A percentile compares a stretch with the other conserved stretches of the same genome.
Evolutionary conservation across 2,888 invertebrate genomes (phyloP).

Genomic region (Polia nebulosa): DNA sequence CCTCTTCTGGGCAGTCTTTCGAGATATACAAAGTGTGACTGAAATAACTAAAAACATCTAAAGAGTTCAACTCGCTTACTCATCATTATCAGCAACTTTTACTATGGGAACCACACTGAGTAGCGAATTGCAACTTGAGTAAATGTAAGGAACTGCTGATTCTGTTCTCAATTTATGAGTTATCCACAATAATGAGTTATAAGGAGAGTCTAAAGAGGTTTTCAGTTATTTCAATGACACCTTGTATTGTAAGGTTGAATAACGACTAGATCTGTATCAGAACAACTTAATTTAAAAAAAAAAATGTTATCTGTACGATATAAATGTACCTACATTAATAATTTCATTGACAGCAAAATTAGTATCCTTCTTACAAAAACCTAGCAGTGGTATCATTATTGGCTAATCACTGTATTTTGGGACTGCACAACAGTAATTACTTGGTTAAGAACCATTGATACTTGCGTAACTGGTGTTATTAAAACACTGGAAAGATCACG

Average conservation of each 20-base stretch:
- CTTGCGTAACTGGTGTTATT: background rate
- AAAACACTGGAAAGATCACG: background rate
- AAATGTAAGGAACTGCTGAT: background rate
- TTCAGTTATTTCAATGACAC: slow-evolving; percentile 3
- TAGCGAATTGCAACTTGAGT: background rate
- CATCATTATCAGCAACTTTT: background rate
- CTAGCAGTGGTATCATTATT: background rate
- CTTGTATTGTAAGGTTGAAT: slow-evolving; percentile 4
- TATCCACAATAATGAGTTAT: background rate
- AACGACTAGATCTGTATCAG: slow-evolving; percentile 12
- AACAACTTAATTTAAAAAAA: background rate
- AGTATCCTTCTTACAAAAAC: background rate
- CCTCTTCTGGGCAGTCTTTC: slow-evolving; percentile 69
- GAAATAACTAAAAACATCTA: background rate
- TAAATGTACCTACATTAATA: background rate
- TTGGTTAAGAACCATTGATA: background rate
- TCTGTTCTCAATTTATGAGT: background rate
- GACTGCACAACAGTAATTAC: background rate
- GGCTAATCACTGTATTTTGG: background rate
- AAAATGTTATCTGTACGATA: background rate
- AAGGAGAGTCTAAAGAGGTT: background rate
- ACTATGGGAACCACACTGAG: background rate
- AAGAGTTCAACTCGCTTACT: background rate
- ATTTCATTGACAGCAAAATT: background rate
- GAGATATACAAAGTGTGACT: slow-evolving; percentile 43